Percentiles rank a stretch among this genome's conserved stretches.
Conservation (phyloP, 2,113 vertebrate species). For the Myiagra hebetior region DNA sequence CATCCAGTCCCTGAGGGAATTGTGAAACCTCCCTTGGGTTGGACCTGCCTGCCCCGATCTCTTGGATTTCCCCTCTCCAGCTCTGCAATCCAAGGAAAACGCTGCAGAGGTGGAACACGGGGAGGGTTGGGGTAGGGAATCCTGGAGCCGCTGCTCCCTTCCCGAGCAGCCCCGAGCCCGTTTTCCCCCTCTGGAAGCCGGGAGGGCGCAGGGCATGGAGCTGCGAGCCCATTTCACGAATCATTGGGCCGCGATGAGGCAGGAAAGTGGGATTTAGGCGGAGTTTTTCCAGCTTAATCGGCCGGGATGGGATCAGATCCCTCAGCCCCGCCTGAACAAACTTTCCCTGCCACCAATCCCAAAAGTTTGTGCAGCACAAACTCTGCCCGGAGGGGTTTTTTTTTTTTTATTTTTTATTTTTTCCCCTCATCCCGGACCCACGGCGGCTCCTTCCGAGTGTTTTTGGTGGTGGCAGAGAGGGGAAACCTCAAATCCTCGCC, state of each 20-base stretch:
- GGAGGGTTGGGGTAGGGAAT: background rate
- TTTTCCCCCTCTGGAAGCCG: background rate
- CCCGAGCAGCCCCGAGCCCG: background rate
- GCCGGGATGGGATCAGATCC: background rate
- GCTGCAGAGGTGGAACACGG: rapidly evolving
- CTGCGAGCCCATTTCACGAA: background rate
- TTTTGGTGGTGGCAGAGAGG: background rate
- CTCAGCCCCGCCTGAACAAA: background rate
- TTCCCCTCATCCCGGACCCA: background rate
- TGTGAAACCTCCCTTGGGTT: rapidly evolving
- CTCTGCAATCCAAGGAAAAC: background rate
- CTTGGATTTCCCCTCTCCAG: background rate
- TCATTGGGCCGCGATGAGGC: background rate
- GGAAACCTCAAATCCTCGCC: slow-evolving; percentile 65
- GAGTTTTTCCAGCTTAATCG: background rate
- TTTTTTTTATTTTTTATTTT: background rate
- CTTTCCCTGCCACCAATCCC: background rate
- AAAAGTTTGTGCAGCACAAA: background rate
- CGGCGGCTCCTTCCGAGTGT: background rate
- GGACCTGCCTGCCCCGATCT: background rate
- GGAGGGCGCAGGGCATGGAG: background rate
- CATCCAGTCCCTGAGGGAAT: rapidly evolving
- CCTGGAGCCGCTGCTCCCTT: background rate
- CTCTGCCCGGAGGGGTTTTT: background rate
- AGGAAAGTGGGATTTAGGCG: background rate